A percentile compares a stretch with the other conserved stretches of the same genome.
These are phyloP conservation scores for Paramormyrops hopkinsi DNA, from an alignment of 2,797 vertebrate genomes.

Conservation along the genomic window DNA sequence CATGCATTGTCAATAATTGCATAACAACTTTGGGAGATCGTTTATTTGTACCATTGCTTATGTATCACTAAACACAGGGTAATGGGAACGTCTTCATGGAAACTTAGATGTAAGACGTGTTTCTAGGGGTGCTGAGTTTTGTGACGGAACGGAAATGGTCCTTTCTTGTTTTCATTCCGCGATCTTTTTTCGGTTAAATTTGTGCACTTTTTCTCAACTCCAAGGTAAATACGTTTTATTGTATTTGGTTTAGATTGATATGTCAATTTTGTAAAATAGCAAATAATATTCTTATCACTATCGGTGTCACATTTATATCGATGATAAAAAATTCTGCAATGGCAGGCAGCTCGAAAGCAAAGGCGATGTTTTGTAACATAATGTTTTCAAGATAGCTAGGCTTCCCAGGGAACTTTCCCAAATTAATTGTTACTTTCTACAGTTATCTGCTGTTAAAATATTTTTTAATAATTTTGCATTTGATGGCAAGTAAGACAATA, in stretches of 20 bases:
- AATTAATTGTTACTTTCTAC: neutral
- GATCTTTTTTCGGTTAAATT: neutral
- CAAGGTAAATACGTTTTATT: slow-evolving; percentile 11
- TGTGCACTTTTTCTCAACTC: neutral
- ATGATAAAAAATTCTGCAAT: neutral
- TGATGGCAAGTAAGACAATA: neutral
- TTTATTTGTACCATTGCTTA: neutral
- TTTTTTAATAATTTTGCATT: neutral
- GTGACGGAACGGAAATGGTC: slow-evolving; percentile 34
- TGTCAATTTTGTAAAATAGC: neutral
- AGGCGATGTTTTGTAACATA: neutral
- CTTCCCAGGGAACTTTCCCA: neutral
- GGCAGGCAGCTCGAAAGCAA: neutral
- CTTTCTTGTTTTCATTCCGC: slow-evolving; percentile 38
- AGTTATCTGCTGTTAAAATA: neutral
- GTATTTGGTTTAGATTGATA: neutral
- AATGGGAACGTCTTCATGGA: neutral
- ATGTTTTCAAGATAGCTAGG: neutral
- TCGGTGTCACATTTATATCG: neutral
- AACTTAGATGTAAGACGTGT: neutral
- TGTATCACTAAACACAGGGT: neutral
- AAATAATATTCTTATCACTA: neutral
- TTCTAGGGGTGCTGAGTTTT: neutral
- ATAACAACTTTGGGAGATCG: neutral
- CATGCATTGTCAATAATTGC: neutral